A percentile compares a stretch with the other conserved stretches of the same genome.
Conservation (phyloP, 2,113 vertebrate species). For the Otocyon megalotis region DNA sequence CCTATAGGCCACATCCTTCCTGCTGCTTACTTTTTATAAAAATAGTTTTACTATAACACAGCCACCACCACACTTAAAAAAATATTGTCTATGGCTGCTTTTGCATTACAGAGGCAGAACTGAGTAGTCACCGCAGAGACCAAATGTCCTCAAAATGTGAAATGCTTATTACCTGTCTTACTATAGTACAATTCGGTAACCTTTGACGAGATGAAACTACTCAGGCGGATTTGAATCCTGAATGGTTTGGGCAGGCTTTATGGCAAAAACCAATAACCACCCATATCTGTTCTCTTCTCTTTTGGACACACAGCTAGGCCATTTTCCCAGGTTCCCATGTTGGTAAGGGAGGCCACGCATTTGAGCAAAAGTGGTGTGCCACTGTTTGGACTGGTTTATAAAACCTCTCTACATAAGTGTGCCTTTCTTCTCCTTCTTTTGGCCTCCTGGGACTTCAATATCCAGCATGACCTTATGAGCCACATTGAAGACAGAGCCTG, state of each 20-base stretch:
- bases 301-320: not conserved
- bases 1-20: not conserved
- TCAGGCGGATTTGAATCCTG: not conserved
- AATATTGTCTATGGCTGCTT: not conserved
- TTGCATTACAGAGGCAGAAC: not conserved
- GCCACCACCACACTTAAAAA: accelerated
- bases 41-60: conserved; percentile 19
- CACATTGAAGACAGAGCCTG: not conserved
- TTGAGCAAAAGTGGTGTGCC: not conserved
- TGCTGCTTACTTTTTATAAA: not conserved
- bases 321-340: not conserved
- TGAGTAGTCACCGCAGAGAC: not conserved
- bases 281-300: not conserved
- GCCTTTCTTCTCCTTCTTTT: not conserved
- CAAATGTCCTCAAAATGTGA: not conserved
- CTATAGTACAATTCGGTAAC: not conserved
- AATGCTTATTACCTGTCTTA: not conserved
- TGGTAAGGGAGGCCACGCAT: not conserved
- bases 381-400: not conserved
- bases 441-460: not conserved
- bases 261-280: not conserved
- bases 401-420: not conserved
- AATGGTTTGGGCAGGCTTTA: not conserved
- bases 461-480: not conserved
- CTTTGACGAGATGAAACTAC: not conserved